A percentile compares a stretch with the other conserved stretches of the same genome.
phyloP scores from a whole-genome alignment of 1,140 invertebrate genomes.

The Catajapyx aquilonaris region DNA sequence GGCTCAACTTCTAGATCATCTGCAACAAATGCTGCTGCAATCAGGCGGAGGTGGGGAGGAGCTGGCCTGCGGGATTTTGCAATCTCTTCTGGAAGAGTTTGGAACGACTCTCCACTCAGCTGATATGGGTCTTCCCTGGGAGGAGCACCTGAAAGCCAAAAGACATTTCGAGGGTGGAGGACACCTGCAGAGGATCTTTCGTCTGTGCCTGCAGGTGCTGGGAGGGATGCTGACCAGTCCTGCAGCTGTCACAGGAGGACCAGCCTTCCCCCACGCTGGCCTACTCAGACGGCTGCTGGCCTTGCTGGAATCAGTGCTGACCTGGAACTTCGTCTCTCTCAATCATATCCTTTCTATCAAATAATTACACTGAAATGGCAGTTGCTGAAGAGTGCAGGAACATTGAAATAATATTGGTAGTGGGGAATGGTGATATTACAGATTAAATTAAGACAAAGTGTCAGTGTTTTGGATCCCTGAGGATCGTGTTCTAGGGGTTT shows the following conservation, averaged over 20 bases:
- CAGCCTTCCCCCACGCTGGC: slow-evolving; percentile 12
- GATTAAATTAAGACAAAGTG: no score
- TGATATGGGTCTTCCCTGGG: slow-evolving; percentile 66
- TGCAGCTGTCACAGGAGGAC: slow-evolving; percentile 24
- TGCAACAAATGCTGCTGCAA: slow-evolving; percentile 5
- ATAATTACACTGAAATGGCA: slow-evolving; percentile 8
- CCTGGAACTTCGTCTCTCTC: slow-evolving; percentile 46
- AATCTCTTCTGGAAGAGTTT: slow-evolving; percentile 68
- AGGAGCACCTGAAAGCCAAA: slow-evolving; percentile 64
- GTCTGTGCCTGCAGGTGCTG: slow-evolving; percentile 35
- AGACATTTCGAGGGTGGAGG: slow-evolving; percentile 56
- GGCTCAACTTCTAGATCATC: slow-evolving; percentile 8
- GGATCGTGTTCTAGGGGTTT: no score
- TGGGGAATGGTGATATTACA: no score
- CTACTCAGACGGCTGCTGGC: slow-evolving; percentile 41
- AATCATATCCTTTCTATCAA: slow-evolving; percentile 40
- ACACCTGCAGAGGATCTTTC: slow-evolving; percentile 59
- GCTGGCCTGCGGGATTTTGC: slow-evolving; percentile 58
- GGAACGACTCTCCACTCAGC: slow-evolving; percentile 61
- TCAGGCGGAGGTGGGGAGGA: no score
- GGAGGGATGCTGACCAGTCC: slow-evolving; percentile 30
- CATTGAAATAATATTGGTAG: no score
- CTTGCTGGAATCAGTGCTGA: slow-evolving; percentile 47
- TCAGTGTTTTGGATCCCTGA: no score
- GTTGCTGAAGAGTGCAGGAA: slow-evolving; percentile 8